These are phyloP conservation scores for Vanessa atalanta DNA, from an alignment of 1,140 invertebrate species.

Conservation along the genomic window DNA sequence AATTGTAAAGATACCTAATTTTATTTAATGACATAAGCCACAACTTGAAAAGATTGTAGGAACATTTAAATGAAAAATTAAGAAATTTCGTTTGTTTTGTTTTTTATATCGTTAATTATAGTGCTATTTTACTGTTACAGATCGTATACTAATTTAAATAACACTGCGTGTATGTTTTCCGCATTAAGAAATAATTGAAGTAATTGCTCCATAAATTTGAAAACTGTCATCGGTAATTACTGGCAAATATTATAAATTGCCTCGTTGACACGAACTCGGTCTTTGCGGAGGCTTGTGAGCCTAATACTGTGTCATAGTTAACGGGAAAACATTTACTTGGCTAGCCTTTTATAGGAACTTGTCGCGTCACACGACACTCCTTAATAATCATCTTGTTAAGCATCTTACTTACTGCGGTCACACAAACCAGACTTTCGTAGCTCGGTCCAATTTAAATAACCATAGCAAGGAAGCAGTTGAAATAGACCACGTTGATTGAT, in stretches of 20 bases:
- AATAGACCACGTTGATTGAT: conserved; percentile 12
- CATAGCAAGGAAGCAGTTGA: conserved; percentile 17
- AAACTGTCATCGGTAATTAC: conserved; percentile 50
- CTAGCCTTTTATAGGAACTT: conserved; percentile 56
- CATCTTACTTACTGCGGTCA: conserved; percentile 45
- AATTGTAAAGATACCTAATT: too few species aligned
- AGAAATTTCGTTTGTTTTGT: too few species aligned
- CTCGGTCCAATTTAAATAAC: conserved; percentile 49
- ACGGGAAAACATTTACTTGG: conserved; percentile 48
- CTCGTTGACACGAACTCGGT: conserved; percentile 36
- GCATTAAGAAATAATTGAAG: conserved; percentile 31
- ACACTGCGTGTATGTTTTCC: background rate
- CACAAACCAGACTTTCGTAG: conserved; percentile 42
- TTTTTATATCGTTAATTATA: too few species aligned
- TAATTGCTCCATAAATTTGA: conserved; percentile 55
- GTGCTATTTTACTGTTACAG: too few species aligned
- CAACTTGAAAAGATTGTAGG: too few species aligned
- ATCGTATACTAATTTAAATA: background rate
- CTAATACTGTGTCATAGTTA: conserved; percentile 42
- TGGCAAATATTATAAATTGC: conserved; percentile 52
- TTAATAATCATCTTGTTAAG: conserved; percentile 52
- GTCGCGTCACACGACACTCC: conserved; percentile 43
- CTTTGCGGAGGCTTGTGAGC: conserved; percentile 22
- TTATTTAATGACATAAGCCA: too few species aligned
- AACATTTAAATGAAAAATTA: too few species aligned